phyloP scores from a whole-genome alignment of 2,113 vertebrate genomes.

The Trichechus manatus region DNA sequence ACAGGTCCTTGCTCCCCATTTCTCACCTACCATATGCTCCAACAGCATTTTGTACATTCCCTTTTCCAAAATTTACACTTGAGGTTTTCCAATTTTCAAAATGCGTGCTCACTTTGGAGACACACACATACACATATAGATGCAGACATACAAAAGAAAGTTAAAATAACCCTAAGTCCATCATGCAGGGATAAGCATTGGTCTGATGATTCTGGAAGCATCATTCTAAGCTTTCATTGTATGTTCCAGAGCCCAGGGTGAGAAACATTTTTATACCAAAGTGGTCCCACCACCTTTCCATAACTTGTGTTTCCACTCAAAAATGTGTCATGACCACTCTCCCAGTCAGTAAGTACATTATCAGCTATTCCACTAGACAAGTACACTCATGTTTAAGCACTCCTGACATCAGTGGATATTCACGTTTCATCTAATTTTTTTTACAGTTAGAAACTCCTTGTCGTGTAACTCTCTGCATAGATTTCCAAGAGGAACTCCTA shows the following conservation, averaged over 20 bases:
- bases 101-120: neutral
- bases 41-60: neutral
- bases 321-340: neutral
- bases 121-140: neutral
- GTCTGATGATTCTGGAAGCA: neutral
- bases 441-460: neutral
- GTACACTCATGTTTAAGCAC: neutral
- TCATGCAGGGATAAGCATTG: neutral
- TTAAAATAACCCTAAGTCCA: neutral
- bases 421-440: constrained; percentile 19
- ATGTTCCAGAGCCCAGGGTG: neutral
- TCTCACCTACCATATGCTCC: neutral
- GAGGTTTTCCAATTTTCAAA: constrained; percentile 33
- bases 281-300: neutral
- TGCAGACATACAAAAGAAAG: neutral
- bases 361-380: neutral
- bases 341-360: neutral
- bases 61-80: neutral
- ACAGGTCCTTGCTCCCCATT: neutral
- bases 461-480: neutral
- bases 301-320: neutral
- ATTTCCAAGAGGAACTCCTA: constrained; percentile 35
- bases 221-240: neutral
- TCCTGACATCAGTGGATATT: neutral
- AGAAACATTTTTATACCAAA: neutral